These are phyloP conservation scores for Leptopterna dolabrata DNA, from an alignment of 2,888 invertebrate species.

Conservation along the genomic window DNA sequence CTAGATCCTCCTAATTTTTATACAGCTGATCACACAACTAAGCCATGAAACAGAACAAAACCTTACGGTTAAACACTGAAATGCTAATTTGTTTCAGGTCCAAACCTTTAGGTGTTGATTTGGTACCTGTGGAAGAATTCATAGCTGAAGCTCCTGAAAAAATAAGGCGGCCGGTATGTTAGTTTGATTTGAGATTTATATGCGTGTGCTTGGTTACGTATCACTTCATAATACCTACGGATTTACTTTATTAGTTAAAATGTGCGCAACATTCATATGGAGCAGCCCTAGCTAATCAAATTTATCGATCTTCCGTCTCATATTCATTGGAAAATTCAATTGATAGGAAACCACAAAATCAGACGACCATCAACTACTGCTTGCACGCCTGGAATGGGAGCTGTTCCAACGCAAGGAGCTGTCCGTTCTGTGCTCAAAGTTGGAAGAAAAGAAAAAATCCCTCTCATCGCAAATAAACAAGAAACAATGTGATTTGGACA, in stretches of 20 bases:
- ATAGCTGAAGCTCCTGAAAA: slow-evolving; percentile 80
- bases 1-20: no score
- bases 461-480: slow-evolving; percentile 80
- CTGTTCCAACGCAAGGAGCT: slow-evolving; percentile 86
- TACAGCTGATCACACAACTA: no score
- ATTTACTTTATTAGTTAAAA: no score
- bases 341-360: slow-evolving; percentile 74
- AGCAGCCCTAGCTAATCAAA: not conserved
- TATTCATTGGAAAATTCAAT: no score
- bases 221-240: no score
- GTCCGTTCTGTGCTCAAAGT: slow-evolving; percentile 79
- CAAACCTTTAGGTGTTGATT: slow-evolving; percentile 91
- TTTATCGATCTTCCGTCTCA: not conserved
- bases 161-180: slow-evolving; percentile 76
- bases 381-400: slow-evolving; percentile 93
- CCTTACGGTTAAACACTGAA: no score
- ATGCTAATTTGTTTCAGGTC: slow-evolving; percentile 71
- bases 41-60: no score
- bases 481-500: slow-evolving; percentile 81
- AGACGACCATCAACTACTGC: slow-evolving; percentile 82
- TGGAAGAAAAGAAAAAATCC: slow-evolving; percentile 81
- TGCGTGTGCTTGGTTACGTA: no score
- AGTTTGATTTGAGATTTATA: not conserved
- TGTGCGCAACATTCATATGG: no score
- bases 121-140: slow-evolving; percentile 87